Evolutionary conservation across 2,113 vertebrate genomes (phyloP).

Genomic region (Phyllostomus discolor): DNA sequence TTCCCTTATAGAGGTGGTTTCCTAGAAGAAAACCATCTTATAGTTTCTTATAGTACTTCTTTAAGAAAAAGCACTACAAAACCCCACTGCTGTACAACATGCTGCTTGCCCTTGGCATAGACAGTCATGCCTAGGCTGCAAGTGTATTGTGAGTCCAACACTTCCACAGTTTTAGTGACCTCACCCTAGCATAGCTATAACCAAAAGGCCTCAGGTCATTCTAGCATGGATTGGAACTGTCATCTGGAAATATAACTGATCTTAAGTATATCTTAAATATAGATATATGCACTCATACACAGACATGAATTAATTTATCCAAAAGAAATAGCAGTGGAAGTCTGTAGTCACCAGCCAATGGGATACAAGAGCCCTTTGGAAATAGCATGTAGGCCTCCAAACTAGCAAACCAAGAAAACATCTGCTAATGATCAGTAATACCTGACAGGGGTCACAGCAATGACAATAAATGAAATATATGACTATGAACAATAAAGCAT

Average conservation of each 20-base stretch:
- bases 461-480: not conserved
- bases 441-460: not conserved
- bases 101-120: not conserved
- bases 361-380: not conserved
- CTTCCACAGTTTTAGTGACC: not conserved
- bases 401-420: not conserved
- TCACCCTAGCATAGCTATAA: not conserved
- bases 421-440: not conserved
- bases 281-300: not conserved
- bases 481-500: slow-evolving; percentile 32
- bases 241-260: not conserved
- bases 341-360: not conserved
- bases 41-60: not conserved
- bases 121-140: not conserved
- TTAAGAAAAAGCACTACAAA: not conserved
- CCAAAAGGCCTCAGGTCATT: not conserved
- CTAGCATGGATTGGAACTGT: not conserved
- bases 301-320: not conserved
- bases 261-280: not conserved
- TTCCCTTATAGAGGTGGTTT: not conserved
- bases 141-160: not conserved
- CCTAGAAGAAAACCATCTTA: no score
- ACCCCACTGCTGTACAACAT: not conserved
- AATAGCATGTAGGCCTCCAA: not conserved
- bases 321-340: not conserved